Evolutionary conservation across 2,888 invertebrate species (phyloP), one percentile per base, ranked within the genome.

Genomic region (Argynnis bischoffii): DNA sequence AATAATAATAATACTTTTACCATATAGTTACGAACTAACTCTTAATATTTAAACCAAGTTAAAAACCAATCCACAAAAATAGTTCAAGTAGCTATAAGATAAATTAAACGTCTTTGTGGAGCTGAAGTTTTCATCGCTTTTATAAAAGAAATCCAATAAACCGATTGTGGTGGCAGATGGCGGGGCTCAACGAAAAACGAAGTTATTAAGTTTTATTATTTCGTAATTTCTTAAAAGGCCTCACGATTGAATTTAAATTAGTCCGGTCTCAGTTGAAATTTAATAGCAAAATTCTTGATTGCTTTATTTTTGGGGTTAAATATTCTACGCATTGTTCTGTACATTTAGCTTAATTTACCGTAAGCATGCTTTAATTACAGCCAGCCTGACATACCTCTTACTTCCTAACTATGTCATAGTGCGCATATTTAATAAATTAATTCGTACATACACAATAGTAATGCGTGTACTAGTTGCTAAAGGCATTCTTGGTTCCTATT

Each of bases 141-240:
- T 64, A 21, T 57, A 41, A 21, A 46, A 51, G 56, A 51, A 64
- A 64, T 57, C 41, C 57, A 64, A 57, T 64, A 64, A 55, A 26
- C 41, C 21, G 64, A 55, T 51, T 56, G 50, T 35, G 18, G 56
- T n/a, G 57, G 56, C 64, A 64, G 56, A 56, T 64, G 64, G 57
- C 57, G 41, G 16, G 16, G 5, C 50, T 56, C 50, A 21, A 18
- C 11, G 31, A 56, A n/a, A 57, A 56, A 41, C 15, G 21, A 64
- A 56, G 15, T 64, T 64, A 50, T 35, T 64, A 41, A 64, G 3
- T 31, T 56, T 48, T 31, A 50, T 21, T 50, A 31, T 50, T 56
- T 26, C 11, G 55, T 16, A 53, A 53, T 46, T 53, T 46, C 35
- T 41, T 65, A 13, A 48, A 51, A 65, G 2, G n/a, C 15, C 15